A percentile compares a stretch with the other conserved stretches of the same genome.
Evolutionary conservation across 2,113 vertebrate species (phyloP).

Genomic region (Rhinoderma darwinii): DNA sequence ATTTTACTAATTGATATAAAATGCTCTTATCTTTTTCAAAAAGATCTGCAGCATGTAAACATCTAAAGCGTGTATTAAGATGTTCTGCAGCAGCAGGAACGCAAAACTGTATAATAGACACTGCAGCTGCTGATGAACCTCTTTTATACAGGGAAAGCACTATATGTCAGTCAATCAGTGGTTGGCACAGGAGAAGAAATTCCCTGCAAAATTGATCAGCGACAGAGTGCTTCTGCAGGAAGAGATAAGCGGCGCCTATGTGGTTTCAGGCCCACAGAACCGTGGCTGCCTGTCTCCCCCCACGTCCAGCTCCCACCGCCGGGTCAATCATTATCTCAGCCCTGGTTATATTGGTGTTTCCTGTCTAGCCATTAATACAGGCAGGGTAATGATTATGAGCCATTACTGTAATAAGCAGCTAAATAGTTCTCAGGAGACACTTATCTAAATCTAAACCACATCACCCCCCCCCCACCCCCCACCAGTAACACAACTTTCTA

Average conservation of each 20-base stretch:
- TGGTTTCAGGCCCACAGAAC: neutral
- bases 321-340: conserved; percentile 15
- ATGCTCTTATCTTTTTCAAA: too few species aligned
- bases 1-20: too few species aligned
- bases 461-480: neutral
- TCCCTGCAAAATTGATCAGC: neutral
- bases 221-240: neutral
- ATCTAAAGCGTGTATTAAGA: neutral
- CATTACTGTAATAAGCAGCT: conserved; percentile 25
- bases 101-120: too few species aligned
- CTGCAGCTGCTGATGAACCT: too few species aligned
- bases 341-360: conserved; percentile 3
- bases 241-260: neutral
- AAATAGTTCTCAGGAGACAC: neutral
- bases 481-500: neutral
- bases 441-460: conserved; percentile 19
- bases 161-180: too few species aligned
- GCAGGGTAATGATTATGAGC: neutral
- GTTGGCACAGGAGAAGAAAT: too few species aligned
- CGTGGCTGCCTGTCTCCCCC: neutral
- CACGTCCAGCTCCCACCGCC: neutral
- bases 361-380: conserved; percentile 48
- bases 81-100: neutral
- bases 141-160: too few species aligned
- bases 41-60: neutral